These are phyloP conservation scores for Danio tinwini DNA, from an alignment of 2,797 vertebrate genomes.

Conservation along the genomic window DNA sequence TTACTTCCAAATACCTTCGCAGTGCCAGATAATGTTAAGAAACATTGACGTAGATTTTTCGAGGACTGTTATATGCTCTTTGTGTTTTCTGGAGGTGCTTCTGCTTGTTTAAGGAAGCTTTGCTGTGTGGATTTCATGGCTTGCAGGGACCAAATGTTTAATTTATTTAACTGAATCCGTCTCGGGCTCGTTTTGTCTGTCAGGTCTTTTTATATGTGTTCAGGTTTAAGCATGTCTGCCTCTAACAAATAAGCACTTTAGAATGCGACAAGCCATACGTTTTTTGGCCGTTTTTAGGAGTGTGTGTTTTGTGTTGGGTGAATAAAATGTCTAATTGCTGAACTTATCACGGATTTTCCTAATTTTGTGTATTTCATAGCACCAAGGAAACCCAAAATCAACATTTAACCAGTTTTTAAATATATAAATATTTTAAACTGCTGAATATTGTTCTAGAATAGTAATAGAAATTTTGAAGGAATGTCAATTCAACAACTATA, in stretches of 20 bases:
- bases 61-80: not conserved
- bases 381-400: no score
- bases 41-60: not conserved
- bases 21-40: constrained; percentile 1
- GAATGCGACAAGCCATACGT: constrained; percentile 23
- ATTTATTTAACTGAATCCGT: not conserved
- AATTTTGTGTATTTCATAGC: not conserved
- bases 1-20: not conserved
- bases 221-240: constrained; percentile 37
- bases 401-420: no score
- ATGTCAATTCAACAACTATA: no score
- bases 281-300: constrained; percentile 27
- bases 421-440: no score
- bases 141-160: constrained; percentile 26
- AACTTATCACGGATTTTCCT: not conserved
- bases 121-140: constrained; percentile 5
- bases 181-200: not conserved
- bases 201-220: constrained; percentile 25
- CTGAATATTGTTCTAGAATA: no score
- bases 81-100: constrained; percentile 15
- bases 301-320: not conserved
- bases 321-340: constrained; percentile 29
- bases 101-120: not conserved
- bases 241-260: constrained; percentile 47
- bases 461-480: no score